Evolutionary conservation across 2,888 invertebrate species (phyloP), one percentile per base, ranked within the genome.

Genomic region (Diachrysia chrysitis): DNA sequence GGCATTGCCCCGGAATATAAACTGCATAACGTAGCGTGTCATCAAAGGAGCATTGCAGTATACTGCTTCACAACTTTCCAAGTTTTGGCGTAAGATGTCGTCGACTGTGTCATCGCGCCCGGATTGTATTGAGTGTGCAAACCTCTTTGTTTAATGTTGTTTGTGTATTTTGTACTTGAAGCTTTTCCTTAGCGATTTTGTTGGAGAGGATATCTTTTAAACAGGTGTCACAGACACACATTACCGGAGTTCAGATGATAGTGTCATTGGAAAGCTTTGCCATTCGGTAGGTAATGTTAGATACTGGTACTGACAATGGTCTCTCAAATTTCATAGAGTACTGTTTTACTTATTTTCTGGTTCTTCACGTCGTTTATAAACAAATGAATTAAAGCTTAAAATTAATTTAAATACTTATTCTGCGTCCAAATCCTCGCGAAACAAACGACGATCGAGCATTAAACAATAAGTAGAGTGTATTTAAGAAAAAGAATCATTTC

Each of bases 401-500:
- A 9, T 10, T 32, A 29, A 29, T 32, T 29, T 32, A 10, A 32
- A n/a, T n/a, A n/a, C n/a, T 10, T 32, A 10, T 10, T 10, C 10
- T 32, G 32, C 9, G 10, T 10, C 10, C 10, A 6, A 32, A 10
- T 32, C 10, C 10, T 10, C 10, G 32, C 10, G 10, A 10, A 32
- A 10, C 32, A 32, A 32, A 32, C 32, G 32, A 10, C 7, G 32
- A 32, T 32, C 32, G 32, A 32, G 32, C 32, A 10, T 10, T 32
- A 32, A 32, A 32, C 32, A 32, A 32, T 32, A 32, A 32, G 32
- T 32, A 32, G 32, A 7, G 32, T 0, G 32, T 32, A 68, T 61
- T 64, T 32, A 48, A 56, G 32, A 66, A 70, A 76, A 70, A 66
- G 14, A 21, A 59, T 58, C 57, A 55, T 58, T 67, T 48, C 51